Evolutionary conservation across 2,797 vertebrate genomes (phyloP).

Genomic region (Spea hammondii): DNA sequence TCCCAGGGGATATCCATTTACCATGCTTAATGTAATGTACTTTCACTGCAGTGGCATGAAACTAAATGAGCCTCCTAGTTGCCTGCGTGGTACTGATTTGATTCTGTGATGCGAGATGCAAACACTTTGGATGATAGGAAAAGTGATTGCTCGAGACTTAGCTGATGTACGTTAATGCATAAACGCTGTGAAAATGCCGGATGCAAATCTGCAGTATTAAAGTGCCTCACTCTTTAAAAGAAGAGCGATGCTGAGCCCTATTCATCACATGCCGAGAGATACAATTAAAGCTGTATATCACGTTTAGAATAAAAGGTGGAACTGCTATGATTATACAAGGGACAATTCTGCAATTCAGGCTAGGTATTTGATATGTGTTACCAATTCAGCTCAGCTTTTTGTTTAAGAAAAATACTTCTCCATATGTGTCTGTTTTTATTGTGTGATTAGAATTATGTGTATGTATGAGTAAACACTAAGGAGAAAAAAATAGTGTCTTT

Average conservation of each 20-base stretch:
- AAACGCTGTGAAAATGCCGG: constrained; percentile 21
- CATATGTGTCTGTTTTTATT: no score
- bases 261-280: neutral
- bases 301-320: no score
- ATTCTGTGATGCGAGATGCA: constrained; percentile 36
- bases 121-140: constrained; percentile 32
- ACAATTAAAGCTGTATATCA: no score
- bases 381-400: no score
- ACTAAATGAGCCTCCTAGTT: constrained; percentile 46
- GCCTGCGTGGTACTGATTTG: constrained; percentile 38
- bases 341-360: no score
- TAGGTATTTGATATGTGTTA: no score
- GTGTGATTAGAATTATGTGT: no score
- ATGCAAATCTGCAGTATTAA: constrained; percentile 10
- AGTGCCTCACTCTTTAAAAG: neutral
- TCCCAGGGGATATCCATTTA: constrained; percentile 44
- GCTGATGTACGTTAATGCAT: constrained; percentile 31
- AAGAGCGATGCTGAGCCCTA: constrained; percentile 9
- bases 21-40: constrained; percentile 50
- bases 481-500: no score
- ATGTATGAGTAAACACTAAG: no score
- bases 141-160: constrained; percentile 33
- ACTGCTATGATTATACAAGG: no score
- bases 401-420: no score
- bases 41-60: constrained; percentile 48